Percentiles rank a stretch among this genome's conserved stretches.
Conservation (phyloP, 2,797 vertebrate genomes). For the Semotilus atromaculatus region DNA sequence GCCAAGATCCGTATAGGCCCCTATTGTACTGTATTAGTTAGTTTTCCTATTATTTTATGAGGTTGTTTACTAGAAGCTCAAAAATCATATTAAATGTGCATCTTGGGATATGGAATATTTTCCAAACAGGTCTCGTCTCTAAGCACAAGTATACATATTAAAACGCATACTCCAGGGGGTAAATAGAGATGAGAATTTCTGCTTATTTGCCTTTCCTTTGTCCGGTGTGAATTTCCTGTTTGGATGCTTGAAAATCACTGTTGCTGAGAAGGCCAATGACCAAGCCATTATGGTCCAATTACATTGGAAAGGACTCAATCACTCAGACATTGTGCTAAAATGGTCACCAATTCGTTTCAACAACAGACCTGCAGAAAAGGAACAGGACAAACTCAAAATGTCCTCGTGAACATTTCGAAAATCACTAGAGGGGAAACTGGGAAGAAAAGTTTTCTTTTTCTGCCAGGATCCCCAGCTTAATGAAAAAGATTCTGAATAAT, state of each 20-base stretch:
- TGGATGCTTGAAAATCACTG: conserved; percentile 21
- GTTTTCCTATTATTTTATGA: not conserved
- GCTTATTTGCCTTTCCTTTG: conserved; percentile 1
- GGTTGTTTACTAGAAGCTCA: conserved; percentile 1
- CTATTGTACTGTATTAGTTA: conserved; percentile 1
- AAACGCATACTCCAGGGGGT: conserved; percentile 21
- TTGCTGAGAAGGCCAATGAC: conserved; percentile 22
- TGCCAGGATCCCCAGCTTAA: not conserved
- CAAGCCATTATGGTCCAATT: conserved; percentile 25
- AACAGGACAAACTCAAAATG: conserved; percentile 1
- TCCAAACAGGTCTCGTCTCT: conserved; percentile 9
- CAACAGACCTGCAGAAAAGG: not conserved
- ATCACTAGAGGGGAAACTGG: not conserved
- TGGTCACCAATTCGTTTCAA: not conserved
- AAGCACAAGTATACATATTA: conserved; percentile 29
- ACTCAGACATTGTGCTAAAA: conserved; percentile 3
- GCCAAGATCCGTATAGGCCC: not conserved
- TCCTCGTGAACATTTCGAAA: not conserved
- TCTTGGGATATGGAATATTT: conserved; percentile 9
- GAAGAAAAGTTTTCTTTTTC: not conserved
- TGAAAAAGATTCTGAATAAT: not conserved
- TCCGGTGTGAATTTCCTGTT: conserved; percentile 30
- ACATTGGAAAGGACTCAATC: conserved; percentile 23
- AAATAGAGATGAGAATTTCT: not conserved
- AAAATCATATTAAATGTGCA: conserved; percentile 14